Evolutionary conservation across 2,113 vertebrate species (phyloP), one percentile per base, ranked within the genome.

Genomic region (Echinops telfairi): DNA sequence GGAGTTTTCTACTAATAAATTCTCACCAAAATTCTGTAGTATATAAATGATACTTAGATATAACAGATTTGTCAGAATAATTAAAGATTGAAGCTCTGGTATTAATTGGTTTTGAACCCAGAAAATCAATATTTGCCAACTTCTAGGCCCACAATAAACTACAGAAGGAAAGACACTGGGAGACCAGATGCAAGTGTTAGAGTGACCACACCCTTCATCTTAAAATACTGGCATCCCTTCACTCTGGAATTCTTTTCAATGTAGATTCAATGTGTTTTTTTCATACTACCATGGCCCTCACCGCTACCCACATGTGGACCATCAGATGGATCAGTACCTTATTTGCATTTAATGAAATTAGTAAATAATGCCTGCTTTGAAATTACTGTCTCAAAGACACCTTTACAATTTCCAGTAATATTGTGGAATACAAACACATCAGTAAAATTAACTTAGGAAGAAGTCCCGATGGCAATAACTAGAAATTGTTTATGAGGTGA

Each of bases 241-340:
- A 23, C 2, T 31, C 2, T 64, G 43, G 86, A 82, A 64, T 87
- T 25, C 38, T 75, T 89, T 81, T 70, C 75, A 64, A 84, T 57
- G 75, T 8, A 68, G 31, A 62, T 62, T 77, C 79, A 19, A 11
- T 87, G 68, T 64, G 2, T 68, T 68, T 90, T 84, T 87, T 40
- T 83, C 22, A 70, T 71, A 40, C 40, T 40, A 70, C 33, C 70
- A 73, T 0, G 75, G 25, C 20, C 60, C 90, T 43, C 93, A 82
- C 12, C 10, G 60, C 68, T 83, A 8, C 68, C 89, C 62, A 62
- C 81, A 53, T 53, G 79, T 92, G 17, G 15, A 73, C 87, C 83
- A 86, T 93, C 90, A 92, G n/a, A 53, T n/a, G 90, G 94, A 95
- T 95, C 96, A 95, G 87, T 96, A 29, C 73, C 75, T 85, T 33